phyloP scores from a whole-genome alignment of 2,888 invertebrate genomes.

The Rhamphomyia laevipes region DNA sequence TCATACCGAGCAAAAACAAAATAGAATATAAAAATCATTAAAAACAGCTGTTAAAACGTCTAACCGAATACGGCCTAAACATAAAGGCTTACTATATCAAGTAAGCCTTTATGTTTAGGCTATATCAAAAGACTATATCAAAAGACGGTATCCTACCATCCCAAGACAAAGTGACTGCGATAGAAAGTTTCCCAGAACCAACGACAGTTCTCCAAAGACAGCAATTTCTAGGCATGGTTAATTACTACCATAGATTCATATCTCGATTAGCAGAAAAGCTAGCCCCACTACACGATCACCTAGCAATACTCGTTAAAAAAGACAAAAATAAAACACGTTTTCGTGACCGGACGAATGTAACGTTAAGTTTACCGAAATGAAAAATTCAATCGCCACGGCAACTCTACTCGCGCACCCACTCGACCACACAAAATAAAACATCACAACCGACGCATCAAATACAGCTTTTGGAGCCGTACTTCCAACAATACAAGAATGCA shows the following conservation, averaged over 20 bases:
- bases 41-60: neutral
- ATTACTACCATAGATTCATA: neutral
- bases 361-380: too few species aligned
- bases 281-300: too few species aligned
- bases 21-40: neutral
- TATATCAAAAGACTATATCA: neutral
- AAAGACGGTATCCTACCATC: neutral
- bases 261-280: neutral
- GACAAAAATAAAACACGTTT: neutral
- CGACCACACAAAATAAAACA: too few species aligned
- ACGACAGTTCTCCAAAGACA: neutral
- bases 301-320: too few species aligned
- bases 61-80: neutral
- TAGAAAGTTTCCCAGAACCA: too few species aligned
- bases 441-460: too few species aligned
- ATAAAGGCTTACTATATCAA: neutral
- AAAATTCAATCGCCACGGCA: too few species aligned
- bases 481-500: constrained; percentile 20
- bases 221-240: neutral
- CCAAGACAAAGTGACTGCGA: neutral
- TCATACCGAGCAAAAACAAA: too few species aligned
- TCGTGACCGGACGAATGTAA: neutral
- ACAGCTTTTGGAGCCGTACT: constrained; percentile 28
- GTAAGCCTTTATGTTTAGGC: neutral
- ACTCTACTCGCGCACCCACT: too few species aligned